Evolutionary conservation across 2,797 vertebrate species (phyloP).

Genomic region (Onychomys leucogaster): DNA sequence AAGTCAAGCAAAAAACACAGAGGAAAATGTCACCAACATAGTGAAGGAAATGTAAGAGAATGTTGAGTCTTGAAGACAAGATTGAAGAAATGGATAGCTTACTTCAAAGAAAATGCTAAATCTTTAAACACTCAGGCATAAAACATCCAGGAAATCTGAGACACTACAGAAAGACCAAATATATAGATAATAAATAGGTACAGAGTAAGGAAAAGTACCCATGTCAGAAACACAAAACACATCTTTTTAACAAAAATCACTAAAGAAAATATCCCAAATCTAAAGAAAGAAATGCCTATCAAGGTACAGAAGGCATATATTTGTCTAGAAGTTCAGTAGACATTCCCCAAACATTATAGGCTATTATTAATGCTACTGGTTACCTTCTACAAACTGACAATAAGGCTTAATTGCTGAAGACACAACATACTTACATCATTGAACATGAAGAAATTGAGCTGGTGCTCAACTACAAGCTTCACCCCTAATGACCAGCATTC

Average conservation of each 20-base stretch:
- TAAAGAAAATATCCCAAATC: not conserved
- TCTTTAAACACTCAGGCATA: not conserved
- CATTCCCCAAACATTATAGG: not conserved
- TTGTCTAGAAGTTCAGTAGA: not conserved
- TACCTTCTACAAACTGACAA: not conserved
- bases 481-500: not conserved
- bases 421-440: not conserved
- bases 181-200: not conserved
- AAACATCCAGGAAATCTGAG: not conserved
- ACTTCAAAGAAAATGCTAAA: not conserved
- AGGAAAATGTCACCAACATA: not conserved
- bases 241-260: not conserved
- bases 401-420: not conserved
- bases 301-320: not conserved
- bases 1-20: not conserved
- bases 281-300: not conserved
- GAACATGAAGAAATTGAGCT: not conserved
- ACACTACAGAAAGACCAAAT: not conserved
- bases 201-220: not conserved
- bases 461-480: not conserved
- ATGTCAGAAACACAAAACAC: not conserved
- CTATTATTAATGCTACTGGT: not conserved
- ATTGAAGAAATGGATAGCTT: not conserved
- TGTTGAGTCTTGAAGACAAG: not conserved
- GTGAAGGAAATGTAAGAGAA: not conserved